Conservation (phyloP, 2,888 invertebrate genomes). For the Hypena proboscidalis region DNA sequence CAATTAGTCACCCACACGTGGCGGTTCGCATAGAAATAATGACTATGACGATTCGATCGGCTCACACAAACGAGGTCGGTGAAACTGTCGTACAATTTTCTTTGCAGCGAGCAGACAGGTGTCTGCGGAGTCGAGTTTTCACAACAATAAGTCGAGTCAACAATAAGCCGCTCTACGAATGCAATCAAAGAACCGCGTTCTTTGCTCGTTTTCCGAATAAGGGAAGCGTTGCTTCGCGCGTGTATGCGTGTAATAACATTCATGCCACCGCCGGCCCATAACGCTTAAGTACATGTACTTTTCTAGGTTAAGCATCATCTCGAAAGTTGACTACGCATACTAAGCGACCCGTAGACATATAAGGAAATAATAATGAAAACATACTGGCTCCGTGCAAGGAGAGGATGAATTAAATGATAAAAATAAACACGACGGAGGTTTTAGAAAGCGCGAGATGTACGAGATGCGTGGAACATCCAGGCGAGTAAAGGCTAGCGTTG, state of each 20-base stretch:
- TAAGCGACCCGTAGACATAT: constrained; percentile 54
- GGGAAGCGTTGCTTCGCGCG: constrained; percentile 34
- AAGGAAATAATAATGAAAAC: constrained; percentile 64
- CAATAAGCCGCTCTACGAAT: constrained; percentile 49
- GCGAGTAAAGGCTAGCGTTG: constrained; percentile 11
- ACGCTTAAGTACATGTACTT: constrained; percentile 39
- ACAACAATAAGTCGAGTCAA: constrained; percentile 56
- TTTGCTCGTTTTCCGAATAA: constrained; percentile 38
- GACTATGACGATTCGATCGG: constrained; percentile 52
- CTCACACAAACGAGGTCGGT: constrained; percentile 54
- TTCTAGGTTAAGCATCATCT: constrained; percentile 66
- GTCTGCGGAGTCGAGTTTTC: constrained; percentile 50
- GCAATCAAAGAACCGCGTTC: constrained; percentile 48
- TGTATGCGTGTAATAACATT: constrained; percentile 12
- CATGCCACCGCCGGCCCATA: constrained; percentile 36
- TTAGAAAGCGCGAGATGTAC: constrained; percentile 42
- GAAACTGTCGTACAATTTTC: constrained; percentile 57
- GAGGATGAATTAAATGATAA: constrained; percentile 49
- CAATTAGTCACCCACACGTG: constrained; percentile 69
- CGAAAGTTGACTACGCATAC: constrained; percentile 62
- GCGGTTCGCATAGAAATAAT: constrained; percentile 61
- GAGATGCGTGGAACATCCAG: constrained; percentile 25
- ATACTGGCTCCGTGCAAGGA: constrained; percentile 45
- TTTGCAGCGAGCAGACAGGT: constrained; percentile 49
- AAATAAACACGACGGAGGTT: constrained; percentile 38